A percentile compares a stretch with the other conserved stretches of the same genome.
Evolutionary conservation across 2,888 invertebrate genomes (phyloP).

Genomic region (Hoplodrina ambigua): DNA sequence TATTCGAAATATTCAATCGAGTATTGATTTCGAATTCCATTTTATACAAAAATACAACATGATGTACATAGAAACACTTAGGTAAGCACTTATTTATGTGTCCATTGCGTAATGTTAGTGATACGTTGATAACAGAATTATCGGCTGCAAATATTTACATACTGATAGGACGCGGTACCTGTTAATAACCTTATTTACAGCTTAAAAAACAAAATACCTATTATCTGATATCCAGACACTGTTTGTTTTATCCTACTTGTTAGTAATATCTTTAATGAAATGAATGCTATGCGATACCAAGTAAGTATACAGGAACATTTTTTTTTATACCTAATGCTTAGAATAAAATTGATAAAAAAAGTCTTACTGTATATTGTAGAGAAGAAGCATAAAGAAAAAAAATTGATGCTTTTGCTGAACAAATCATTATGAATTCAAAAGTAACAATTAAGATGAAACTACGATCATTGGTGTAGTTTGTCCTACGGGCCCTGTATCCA

Average conservation of each 20-base stretch:
- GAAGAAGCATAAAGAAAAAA: too few relatives aligned
- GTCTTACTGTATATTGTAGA: too few relatives aligned
- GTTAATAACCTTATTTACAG: not conserved
- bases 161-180: not conserved
- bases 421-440: too few relatives aligned
- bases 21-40: slow-evolving; percentile 13
- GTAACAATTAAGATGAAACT: too few relatives aligned
- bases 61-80: slow-evolving; percentile 19
- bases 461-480: too few relatives aligned
- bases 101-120: slow-evolving; percentile 28
- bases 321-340: too few relatives aligned
- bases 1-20: slow-evolving; percentile 16
- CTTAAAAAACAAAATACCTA: not conserved
- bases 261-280: too few relatives aligned
- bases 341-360: too few relatives aligned
- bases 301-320: too few relatives aligned
- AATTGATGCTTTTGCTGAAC: too few relatives aligned
- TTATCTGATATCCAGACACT: not conserved
- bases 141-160: slow-evolving; percentile 38
- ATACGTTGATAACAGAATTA: slow-evolving; percentile 18
- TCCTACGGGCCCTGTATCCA: too few relatives aligned
- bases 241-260: not conserved
- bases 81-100: slow-evolving; percentile 35
- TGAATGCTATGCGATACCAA: too few relatives aligned
- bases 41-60: slow-evolving; percentile 13